phyloP scores from a whole-genome alignment of 2,797 vertebrate species.

The Cephalopachus bancanus region DNA sequence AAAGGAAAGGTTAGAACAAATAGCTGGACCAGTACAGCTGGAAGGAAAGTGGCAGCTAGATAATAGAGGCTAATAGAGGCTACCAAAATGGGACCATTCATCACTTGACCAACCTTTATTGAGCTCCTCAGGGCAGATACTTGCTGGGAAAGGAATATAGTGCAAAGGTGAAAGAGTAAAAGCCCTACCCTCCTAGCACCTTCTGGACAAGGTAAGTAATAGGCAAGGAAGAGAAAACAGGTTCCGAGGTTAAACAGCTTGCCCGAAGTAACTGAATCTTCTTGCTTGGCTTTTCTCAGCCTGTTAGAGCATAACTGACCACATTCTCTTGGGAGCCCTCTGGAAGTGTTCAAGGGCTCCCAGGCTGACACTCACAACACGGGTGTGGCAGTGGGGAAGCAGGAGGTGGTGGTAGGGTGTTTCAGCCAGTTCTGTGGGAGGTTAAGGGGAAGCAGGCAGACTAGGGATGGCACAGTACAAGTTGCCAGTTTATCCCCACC shows the following conservation, averaged over 20 bases:
- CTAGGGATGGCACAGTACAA: background rate
- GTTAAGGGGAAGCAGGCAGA: background rate
- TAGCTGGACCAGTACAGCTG: background rate
- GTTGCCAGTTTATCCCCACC: background rate
- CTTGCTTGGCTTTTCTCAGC: slow-evolving; percentile 28
- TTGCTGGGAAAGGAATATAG: background rate
- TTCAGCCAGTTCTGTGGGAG: slow-evolving; percentile 1
- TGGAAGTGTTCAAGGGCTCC: background rate
- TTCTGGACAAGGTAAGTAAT: slow-evolving; percentile 47
- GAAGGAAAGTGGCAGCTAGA: background rate
- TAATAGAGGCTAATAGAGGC: slow-evolving; percentile 25
- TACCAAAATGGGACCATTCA: slow-evolving; percentile 50
- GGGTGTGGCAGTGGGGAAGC: background rate
- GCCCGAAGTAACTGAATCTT: slow-evolving; percentile 20
- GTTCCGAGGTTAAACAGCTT: slow-evolving; percentile 35
- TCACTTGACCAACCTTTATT: slow-evolving; percentile 72
- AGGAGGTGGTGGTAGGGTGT: background rate
- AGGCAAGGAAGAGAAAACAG: slow-evolving; percentile 49
- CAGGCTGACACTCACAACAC: background rate
- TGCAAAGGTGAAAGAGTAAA: slow-evolving; percentile 30
- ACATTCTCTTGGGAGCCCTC: background rate
- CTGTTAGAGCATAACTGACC: background rate
- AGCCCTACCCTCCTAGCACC: background rate
- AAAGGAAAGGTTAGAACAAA: background rate
- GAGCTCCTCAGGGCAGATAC: slow-evolving; percentile 46